Evolutionary conservation across 1,140 invertebrate genomes (phyloP).

Genomic region (Drosophila paulistorum): DNA sequence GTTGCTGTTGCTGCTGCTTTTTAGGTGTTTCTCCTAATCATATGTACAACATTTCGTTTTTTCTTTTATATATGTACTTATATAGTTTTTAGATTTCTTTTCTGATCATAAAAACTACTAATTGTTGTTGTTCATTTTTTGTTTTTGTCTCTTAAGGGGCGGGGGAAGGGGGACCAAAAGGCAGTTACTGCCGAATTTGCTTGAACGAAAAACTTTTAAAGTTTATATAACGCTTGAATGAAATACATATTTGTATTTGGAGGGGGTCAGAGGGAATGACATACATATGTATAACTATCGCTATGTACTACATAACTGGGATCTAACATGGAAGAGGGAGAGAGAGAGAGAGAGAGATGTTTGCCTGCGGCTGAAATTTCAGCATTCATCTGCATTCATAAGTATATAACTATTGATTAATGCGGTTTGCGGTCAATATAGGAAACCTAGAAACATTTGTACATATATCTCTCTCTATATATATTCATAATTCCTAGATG

Average conservation of each 20-base stretch:
- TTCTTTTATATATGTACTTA: not conserved
- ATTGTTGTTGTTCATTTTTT: constrained; percentile 36
- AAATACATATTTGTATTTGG: not conserved
- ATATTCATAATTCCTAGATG: not conserved
- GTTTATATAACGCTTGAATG: constrained; percentile 44
- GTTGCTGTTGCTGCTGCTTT: constrained; percentile 27
- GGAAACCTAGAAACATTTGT: constrained; percentile 5
- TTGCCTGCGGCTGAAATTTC: not conserved
- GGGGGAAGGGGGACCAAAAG: constrained; percentile 43
- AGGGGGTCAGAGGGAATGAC: not conserved
- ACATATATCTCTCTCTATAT: not conserved
- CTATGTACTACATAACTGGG: constrained; percentile 10
- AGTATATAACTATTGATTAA: constrained; percentile 11
- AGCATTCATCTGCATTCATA: not conserved
- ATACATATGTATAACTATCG: not conserved
- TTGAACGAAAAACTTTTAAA: constrained; percentile 42
- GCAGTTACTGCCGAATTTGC: constrained; percentile 14
- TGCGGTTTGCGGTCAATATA: constrained; percentile 5
- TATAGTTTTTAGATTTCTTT: constrained; percentile 7
- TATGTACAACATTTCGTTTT: constrained; percentile 49
- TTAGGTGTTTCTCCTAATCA: constrained; percentile 25
- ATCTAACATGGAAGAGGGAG: constrained; percentile 19
- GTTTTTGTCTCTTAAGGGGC: not conserved
- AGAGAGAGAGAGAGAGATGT: constrained; percentile 3
- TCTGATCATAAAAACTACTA: constrained; percentile 45